A percentile compares a stretch with the other conserved stretches of the same genome.
Conservation (phyloP, 2,888 invertebrate genomes). For the Thelaira solivaga region DNA sequence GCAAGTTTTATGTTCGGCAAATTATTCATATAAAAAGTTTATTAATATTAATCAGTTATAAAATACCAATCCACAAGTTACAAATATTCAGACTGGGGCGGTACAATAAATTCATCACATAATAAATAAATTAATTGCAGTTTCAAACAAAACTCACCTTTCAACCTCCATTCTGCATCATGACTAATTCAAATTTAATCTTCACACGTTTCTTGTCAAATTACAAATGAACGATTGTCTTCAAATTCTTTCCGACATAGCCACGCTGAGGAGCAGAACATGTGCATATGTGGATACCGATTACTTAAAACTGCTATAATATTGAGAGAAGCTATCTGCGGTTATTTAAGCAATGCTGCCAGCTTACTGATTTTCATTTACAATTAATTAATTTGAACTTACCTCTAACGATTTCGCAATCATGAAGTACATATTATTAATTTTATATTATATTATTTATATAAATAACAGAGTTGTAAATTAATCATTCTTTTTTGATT, state of each 20-base stretch:
- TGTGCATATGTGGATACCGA: background rate
- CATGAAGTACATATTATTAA: no score
- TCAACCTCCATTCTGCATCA: no score
- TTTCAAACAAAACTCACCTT: background rate
- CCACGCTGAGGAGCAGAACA: conserved; percentile 13
- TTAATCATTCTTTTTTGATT: no score
- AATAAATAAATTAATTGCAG: background rate
- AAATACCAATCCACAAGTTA: conserved; percentile 18
- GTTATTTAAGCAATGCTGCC: background rate
- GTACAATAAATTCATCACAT: conserved; percentile 45
- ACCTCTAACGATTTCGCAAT: no score
- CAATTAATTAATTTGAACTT: no score
- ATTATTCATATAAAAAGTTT: no score
- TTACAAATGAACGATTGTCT: conserved; percentile 32
- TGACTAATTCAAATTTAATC: no score
- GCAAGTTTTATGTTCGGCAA: no score
- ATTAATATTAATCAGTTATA: background rate
- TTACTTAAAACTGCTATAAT: background rate
- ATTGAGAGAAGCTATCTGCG: background rate
- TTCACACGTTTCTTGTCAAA: background rate
- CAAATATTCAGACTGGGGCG: conserved; percentile 63
- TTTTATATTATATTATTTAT: no score
- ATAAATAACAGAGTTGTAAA: no score
- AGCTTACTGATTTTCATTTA: no score
- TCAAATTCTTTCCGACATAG: background rate